These are phyloP conservation scores for Drosophila quinaria DNA, from an alignment of 2,888 invertebrate species.

Conservation along the genomic window DNA sequence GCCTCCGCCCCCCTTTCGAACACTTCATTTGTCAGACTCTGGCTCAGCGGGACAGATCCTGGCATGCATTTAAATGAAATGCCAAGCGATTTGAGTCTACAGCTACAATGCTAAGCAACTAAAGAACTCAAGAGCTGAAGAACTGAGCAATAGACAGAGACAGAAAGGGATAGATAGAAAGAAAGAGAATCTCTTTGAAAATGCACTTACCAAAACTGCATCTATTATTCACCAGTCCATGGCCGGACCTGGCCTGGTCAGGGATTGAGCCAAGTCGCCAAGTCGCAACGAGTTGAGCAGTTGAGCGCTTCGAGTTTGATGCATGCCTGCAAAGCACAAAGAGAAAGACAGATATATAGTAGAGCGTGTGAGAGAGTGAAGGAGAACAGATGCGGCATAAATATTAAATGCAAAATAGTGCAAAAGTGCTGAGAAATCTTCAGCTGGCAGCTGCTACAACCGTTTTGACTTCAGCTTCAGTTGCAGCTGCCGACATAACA, in stretches of 20 bases:
- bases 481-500: slow-evolving; percentile 10
- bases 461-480: slow-evolving; percentile 38
- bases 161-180: not conserved
- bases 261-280: slow-evolving; percentile 77
- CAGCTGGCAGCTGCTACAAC: slow-evolving; percentile 47
- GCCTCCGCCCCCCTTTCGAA: slow-evolving; percentile 33
- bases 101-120: slow-evolving; percentile 38
- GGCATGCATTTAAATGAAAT: slow-evolving; percentile 73
- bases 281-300: slow-evolving; percentile 77
- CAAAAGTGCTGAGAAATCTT: slow-evolving; percentile 62
- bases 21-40: slow-evolving; percentile 79
- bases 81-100: slow-evolving; percentile 60
- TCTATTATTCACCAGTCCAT: slow-evolving; percentile 79
- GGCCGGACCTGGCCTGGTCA: slow-evolving; percentile 74
- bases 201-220: slow-evolving; percentile 82
- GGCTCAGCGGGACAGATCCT: slow-evolving; percentile 50
- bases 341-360: slow-evolving; percentile 18
- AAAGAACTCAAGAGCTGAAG: slow-evolving; percentile 32
- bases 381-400: slow-evolving; percentile 64
- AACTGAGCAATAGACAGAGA: slow-evolving; percentile 2
- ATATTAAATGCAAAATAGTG: slow-evolving; percentile 79
- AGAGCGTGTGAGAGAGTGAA: slow-evolving; percentile 12
- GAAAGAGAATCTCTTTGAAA: slow-evolving; percentile 61
- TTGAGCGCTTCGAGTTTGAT: slow-evolving; percentile 68
- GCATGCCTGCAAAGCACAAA: slow-evolving; percentile 76